Percentiles rank a stretch among this genome's conserved stretches.
phyloP scores from a whole-genome alignment of 2,113 vertebrate species.

The Baryphthengus martii region DNA sequence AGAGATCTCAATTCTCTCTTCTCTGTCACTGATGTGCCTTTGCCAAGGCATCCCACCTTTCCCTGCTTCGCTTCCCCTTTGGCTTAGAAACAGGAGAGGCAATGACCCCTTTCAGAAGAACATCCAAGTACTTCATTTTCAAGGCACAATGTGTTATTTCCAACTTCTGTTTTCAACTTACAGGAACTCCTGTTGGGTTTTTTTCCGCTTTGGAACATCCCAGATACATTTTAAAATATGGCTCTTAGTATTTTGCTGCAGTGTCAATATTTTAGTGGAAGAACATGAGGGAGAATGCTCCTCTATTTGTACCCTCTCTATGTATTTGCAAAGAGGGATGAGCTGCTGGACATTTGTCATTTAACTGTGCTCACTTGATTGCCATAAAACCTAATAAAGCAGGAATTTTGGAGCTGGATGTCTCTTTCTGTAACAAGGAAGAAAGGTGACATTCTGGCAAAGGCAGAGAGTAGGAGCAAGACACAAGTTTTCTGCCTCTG shows the following conservation, averaged over 20 bases:
- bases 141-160: neutral
- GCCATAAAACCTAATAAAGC: neutral
- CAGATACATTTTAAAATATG: neutral
- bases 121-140: neutral
- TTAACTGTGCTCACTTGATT: neutral
- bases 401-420: neutral
- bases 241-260: neutral
- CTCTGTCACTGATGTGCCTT: neutral
- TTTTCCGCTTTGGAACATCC: neutral
- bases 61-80: neutral
- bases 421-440: neutral
- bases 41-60: neutral
- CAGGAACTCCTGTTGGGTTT: neutral
- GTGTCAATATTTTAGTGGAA: neutral
- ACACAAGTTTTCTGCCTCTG: neutral
- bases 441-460: neutral
- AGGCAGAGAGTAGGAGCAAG: neutral
- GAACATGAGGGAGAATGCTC: neutral
- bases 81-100: neutral
- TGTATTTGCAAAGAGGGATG: neutral
- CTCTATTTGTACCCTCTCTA: neutral
- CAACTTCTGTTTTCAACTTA: neutral
- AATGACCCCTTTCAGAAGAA: neutral
- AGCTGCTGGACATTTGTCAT: neutral
- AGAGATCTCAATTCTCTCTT: neutral